Evolutionary conservation across 2,888 invertebrate genomes (phyloP).

Genomic region (Encarsia formosa): DNA sequence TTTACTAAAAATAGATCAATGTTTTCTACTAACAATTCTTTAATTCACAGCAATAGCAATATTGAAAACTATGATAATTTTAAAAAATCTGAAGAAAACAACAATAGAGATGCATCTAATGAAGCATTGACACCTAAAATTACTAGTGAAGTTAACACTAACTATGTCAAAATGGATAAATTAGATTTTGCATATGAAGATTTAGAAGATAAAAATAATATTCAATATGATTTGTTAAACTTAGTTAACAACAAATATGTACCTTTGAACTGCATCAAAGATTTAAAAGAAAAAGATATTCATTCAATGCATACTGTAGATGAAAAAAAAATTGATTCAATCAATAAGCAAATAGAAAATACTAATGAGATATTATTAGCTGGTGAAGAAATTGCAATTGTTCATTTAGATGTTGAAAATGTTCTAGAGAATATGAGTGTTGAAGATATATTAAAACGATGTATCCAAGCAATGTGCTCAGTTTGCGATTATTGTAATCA

Average conservation of each 20-base stretch:
- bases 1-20: conserved; percentile 47
- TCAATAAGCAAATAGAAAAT: conserved; percentile 23
- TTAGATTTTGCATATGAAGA: no score
- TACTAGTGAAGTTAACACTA: no score
- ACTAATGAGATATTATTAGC: conserved; percentile 53
- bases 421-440: conserved; percentile 73
- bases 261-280: no score
- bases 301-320: no score
- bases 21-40: conserved; percentile 40
- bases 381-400: conserved; percentile 61
- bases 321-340: no score
- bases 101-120: conserved; percentile 37
- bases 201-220: no score
- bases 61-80: conserved; percentile 31
- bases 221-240: no score
- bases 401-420: conserved; percentile 57
- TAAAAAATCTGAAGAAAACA: conserved; percentile 41
- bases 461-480: conserved; percentile 65
- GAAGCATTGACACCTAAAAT: no score
- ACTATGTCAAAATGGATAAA: no score
- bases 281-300: no score
- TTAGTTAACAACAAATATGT: no score
- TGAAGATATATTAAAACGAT: conserved; percentile 68
- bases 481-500: conserved; percentile 83
- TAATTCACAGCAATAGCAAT: conserved; percentile 23